Conservation (phyloP, 1,140 invertebrate genomes). For the Hirudo medicinalis region DNA sequence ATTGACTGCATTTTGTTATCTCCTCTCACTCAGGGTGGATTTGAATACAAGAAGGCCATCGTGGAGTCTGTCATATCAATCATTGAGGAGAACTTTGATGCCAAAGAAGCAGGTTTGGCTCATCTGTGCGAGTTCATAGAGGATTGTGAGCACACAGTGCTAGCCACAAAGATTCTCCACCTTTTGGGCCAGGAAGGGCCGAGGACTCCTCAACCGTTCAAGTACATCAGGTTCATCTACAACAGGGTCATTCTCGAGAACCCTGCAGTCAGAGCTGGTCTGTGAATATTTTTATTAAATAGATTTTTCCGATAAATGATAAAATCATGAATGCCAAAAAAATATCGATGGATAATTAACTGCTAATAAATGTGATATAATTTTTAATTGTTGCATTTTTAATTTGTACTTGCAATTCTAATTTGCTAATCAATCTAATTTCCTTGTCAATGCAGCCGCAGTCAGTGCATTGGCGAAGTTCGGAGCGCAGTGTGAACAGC, state of each 20-base stretch:
- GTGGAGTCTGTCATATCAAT: conserved; percentile 95
- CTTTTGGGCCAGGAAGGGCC: conserved; percentile 93
- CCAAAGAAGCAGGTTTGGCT: conserved; percentile 85
- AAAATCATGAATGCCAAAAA: neutral
- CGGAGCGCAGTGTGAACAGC: conserved; percentile 79
- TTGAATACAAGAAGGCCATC: conserved; percentile 95
- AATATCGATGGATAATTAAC: neutral
- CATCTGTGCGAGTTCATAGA: conserved; percentile 99
- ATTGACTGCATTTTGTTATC: neutral
- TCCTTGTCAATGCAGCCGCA: conserved; percentile 53
- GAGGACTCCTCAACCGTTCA: conserved; percentile 76
- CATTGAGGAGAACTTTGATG: conserved; percentile 88
- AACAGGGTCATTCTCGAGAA: conserved; percentile 95
- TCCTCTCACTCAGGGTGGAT: conserved; percentile 52
- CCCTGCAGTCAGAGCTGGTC: conserved; percentile 68
- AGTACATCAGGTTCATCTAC: conserved; percentile 96
- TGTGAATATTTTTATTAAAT: neutral
- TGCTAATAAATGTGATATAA: neutral
- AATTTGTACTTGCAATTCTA: neutral
- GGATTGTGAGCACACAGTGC: conserved; percentile 91
- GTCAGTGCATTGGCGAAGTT: conserved; percentile 94
- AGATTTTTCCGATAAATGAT: neutral
- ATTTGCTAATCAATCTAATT: too few relatives aligned
- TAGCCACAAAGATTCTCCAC: conserved; percentile 92
- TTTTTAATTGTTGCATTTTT: conserved; percentile 2